Conservation (phyloP, 2,888 invertebrate species). For the Dryobota labecula region DNA sequence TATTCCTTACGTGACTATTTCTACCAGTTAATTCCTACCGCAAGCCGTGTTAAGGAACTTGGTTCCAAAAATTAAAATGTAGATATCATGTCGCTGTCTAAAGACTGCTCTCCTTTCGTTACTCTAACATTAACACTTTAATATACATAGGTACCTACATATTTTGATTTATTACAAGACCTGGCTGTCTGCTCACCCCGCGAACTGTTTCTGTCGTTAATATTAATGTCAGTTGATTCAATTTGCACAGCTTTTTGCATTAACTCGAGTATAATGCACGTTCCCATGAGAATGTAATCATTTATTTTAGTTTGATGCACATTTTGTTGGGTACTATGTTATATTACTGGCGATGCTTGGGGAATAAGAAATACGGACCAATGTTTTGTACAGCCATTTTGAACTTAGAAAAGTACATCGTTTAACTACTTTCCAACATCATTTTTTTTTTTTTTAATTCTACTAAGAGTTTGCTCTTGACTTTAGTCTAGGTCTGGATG, state of each 20-base stretch:
- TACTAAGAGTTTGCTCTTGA: too few relatives aligned
- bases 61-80: too few relatives aligned
- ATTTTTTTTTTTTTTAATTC: too few relatives aligned
- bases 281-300: constrained; percentile 58
- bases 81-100: too few relatives aligned
- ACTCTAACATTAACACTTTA: neutral
- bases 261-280: constrained; percentile 51
- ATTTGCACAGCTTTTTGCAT: constrained; percentile 64
- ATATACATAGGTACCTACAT: constrained; percentile 3
- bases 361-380: constrained; percentile 12
- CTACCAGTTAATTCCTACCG: too few relatives aligned
- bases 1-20: too few relatives aligned
- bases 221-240: constrained; percentile 61
- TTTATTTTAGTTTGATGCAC: constrained; percentile 51
- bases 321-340: constrained; percentile 33
- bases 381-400: too few relatives aligned
- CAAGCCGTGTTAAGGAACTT: too few relatives aligned
- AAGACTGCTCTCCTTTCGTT: neutral
- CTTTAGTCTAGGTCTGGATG: too few relatives aligned
- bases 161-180: constrained; percentile 46
- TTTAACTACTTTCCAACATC: too few relatives aligned
- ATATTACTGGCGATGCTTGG: constrained; percentile 22
- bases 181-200: constrained; percentile 21
- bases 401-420: too few relatives aligned
- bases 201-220: constrained; percentile 57